Evolutionary conservation across 2,113 vertebrate genomes (phyloP).

Genomic region (Chaenogobius annularis): DNA sequence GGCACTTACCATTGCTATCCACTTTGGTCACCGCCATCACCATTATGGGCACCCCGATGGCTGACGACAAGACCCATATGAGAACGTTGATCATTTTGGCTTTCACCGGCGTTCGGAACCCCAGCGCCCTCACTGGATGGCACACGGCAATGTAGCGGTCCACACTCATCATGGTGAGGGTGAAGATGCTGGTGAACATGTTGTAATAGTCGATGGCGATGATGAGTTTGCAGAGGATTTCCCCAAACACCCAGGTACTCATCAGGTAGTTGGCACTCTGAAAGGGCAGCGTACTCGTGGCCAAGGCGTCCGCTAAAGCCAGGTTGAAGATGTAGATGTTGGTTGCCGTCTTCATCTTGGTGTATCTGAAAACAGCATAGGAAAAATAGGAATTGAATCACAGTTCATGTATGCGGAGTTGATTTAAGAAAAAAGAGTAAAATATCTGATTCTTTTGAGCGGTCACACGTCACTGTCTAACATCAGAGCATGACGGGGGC

Average conservation of each 20-base stretch:
- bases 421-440: too few relatives aligned
- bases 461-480: too few relatives aligned
- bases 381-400: not conserved
- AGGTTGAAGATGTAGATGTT: slow-evolving; percentile 99
- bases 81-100: slow-evolving; percentile 95
- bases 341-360: slow-evolving; percentile 96
- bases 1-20: slow-evolving; percentile 78
- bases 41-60: slow-evolving; percentile 92
- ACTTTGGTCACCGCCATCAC: slow-evolving; percentile 88
- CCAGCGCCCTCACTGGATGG: slow-evolving; percentile 89
- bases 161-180: slow-evolving; percentile 96
- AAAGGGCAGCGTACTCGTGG: slow-evolving; percentile 94
- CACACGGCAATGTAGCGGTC: slow-evolving; percentile 94
- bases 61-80: slow-evolving; percentile 92
- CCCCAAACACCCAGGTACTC: slow-evolving; percentile 93
- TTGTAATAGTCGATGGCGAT: slow-evolving; percentile 98
- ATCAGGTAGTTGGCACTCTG: slow-evolving; percentile 94
- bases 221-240: slow-evolving; percentile 88
- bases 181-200: slow-evolving; percentile 98
- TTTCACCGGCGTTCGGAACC: slow-evolving; percentile 88
- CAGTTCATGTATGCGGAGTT: too few relatives aligned
- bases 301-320: slow-evolving; percentile 88
- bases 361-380: slow-evolving; percentile 80
- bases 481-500: too few relatives aligned
- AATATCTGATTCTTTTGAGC: too few relatives aligned